Evolutionary conservation across 1,140 invertebrate species (phyloP).

Genomic region (Neotoxoptera formosana): DNA sequence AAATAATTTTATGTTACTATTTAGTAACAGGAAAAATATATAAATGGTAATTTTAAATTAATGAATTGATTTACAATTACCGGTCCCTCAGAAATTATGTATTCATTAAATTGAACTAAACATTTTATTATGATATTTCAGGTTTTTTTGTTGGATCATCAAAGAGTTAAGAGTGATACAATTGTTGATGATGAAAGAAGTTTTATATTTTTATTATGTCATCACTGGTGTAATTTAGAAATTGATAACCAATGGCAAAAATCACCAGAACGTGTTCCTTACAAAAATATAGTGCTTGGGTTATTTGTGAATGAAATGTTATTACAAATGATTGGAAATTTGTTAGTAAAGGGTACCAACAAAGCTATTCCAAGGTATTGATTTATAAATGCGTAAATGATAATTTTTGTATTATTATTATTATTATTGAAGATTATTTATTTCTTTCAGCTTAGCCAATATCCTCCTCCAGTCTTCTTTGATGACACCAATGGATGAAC

Average conservation of each 20-base stretch:
- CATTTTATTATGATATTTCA: conserved; percentile 60
- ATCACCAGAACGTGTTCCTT: conserved; percentile 82
- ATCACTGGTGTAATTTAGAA: conserved; percentile 76
- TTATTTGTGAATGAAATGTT: conserved; percentile 90
- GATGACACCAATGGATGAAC: conserved; percentile 58
- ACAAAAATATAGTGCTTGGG: conserved; percentile 85
- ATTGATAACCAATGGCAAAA: conserved; percentile 67
- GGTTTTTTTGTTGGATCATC: conserved; percentile 75
- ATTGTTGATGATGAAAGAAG: conserved; percentile 75
- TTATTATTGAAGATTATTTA: conserved; percentile 16
- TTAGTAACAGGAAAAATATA: too few relatives aligned
- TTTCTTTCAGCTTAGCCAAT: conserved; percentile 64
- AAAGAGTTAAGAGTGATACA: conserved; percentile 65
- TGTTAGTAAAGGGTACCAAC: conserved; percentile 75
- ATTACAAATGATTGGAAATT: conserved; percentile 85
- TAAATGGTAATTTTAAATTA: too few relatives aligned
- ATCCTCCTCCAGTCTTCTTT: conserved; percentile 63
- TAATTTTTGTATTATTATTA: background rate
- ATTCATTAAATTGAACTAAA: background rate
- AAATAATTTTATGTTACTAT: too few relatives aligned
- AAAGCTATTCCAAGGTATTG: conserved; percentile 68
- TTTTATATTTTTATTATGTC: conserved; percentile 89
- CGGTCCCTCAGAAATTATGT: background rate
- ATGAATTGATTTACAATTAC: background rate
- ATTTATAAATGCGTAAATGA: background rate